Evolutionary conservation across 1,140 invertebrate genomes (phyloP).

Genomic region (Philaenus spumarius): DNA sequence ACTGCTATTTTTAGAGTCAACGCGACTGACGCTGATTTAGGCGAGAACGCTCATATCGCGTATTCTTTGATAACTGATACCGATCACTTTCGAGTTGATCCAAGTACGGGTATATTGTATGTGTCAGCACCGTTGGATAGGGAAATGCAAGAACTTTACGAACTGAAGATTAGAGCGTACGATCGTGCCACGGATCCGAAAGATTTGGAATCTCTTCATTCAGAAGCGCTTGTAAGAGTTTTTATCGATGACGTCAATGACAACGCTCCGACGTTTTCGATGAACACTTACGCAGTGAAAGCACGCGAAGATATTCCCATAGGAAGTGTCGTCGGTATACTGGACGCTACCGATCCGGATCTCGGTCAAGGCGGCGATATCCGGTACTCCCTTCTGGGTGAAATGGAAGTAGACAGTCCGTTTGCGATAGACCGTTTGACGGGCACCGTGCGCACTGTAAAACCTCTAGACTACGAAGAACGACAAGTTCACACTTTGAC

Average conservation of each 20-base stretch:
- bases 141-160: slow-evolving; percentile 75
- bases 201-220: slow-evolving; percentile 47
- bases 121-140: slow-evolving; percentile 73
- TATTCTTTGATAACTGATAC: slow-evolving; percentile 76
- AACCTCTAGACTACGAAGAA: slow-evolving; percentile 77
- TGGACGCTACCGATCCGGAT: slow-evolving; percentile 84
- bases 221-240: slow-evolving; percentile 71
- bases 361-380: slow-evolving; percentile 69
- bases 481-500: slow-evolving; percentile 82
- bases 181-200: slow-evolving; percentile 59
- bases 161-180: slow-evolving; percentile 72
- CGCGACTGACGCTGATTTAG: slow-evolving; percentile 79
- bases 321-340: slow-evolving; percentile 75
- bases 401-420: slow-evolving; percentile 38
- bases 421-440: slow-evolving; percentile 76
- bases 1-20: slow-evolving; percentile 74
- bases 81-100: slow-evolving; percentile 76
- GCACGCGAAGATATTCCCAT: slow-evolving; percentile 85
- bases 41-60: slow-evolving; percentile 68
- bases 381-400: slow-evolving; percentile 64
- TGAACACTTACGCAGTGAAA: slow-evolving; percentile 68
- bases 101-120: slow-evolving; percentile 63
- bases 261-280: slow-evolving; percentile 74
- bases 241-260: slow-evolving; percentile 88
- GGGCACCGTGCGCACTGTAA: slow-evolving; percentile 71